Percentiles rank a stretch among this genome's conserved stretches.
phyloP scores from a whole-genome alignment of 2,888 invertebrate species.

The Crematogaster levior region DNA sequence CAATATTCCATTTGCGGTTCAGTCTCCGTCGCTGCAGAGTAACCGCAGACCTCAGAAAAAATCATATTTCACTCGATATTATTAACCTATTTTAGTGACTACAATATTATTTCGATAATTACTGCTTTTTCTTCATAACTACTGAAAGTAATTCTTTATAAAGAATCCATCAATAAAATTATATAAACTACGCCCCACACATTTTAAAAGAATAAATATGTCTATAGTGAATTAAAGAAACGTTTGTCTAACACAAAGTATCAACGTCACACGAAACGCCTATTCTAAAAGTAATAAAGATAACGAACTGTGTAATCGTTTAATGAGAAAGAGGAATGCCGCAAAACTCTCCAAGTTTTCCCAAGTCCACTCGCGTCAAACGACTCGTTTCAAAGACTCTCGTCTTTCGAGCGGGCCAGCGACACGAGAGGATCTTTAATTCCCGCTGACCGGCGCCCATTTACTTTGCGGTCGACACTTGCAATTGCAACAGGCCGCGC shows the following conservation, averaged over 20 bases:
- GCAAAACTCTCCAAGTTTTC: conserved; percentile 1
- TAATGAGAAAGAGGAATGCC: not conserved
- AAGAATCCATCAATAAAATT: not conserved
- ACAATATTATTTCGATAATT: not conserved
- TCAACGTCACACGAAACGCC: not conserved
- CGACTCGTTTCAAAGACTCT: conserved; percentile 21
- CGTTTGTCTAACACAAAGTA: not conserved
- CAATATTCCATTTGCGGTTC: conserved; percentile 42
- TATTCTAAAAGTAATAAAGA: not conserved
- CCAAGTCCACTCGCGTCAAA: not conserved
- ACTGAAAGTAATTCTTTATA: not conserved
- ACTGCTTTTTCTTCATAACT: not conserved
- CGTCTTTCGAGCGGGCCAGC: conserved; percentile 26
- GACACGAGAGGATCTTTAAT: conserved; percentile 72
- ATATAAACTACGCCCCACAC: not conserved
- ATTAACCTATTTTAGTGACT: not conserved
- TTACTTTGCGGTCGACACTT: conserved; percentile 78
- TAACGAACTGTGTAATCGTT: not conserved
- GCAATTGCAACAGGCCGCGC: conserved; percentile 78
- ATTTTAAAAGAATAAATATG: not conserved
- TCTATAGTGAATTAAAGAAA: not conserved
- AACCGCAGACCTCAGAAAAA: conserved; percentile 38
- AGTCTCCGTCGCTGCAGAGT: not conserved
- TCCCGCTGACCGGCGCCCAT: conserved; percentile 74
- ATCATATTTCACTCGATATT: conserved; percentile 12